Evolutionary conservation across 2,113 vertebrate genomes (phyloP), one percentile per base, ranked within the genome.

Genomic region (Mesembrinibis cayennensis): DNA sequence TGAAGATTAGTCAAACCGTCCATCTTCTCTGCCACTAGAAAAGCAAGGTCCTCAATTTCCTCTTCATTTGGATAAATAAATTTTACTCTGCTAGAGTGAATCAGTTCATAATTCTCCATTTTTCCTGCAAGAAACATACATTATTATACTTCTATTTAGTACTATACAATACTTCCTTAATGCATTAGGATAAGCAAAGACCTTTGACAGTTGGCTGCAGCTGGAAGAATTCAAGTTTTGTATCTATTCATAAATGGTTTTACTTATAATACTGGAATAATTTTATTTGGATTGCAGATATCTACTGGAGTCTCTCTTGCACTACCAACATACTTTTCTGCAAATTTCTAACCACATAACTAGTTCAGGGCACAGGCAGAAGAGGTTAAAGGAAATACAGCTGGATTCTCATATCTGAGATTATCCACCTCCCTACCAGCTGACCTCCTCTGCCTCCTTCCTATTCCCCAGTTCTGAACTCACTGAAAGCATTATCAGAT

Each of bases 21-120:
- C 97, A 98, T 98, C 96, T 99, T 99, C 96, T 99, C 99, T 17
- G 99, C 98, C 85, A 99, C 99, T 6, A 98, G 99, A 98, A 99
- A 99, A 25, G 99, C 99, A 89, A 99, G 98, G 97, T 99, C 99
- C 29, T 99, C 99, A 62, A 99, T 99, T 97, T 99, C 99, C 96
- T 99, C 99, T 96, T 99, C 99, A 20, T 99, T 99, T 42, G 99
- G 99, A 96, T 99, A 99, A 89, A 99, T 98, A 82, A 99, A 99
- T 96, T 99, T 99, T 96, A 99, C 99, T 73, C 98, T 98, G 97
- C 99, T 99, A 27, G 99, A 99, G 94, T 99, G 99, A 94, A 99
- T 99, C 96, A 99, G 98, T 98, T 99, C 99, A 8, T 99, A 99
- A 97, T 99, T 99, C 89, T 99, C 99, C 99, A 99, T 99, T 98